Percentiles rank a stretch among this genome's conserved stretches.
These are phyloP conservation scores for Tenebrio molitor DNA, from an alignment of 1,140 invertebrate genomes.

Conservation along the genomic window DNA sequence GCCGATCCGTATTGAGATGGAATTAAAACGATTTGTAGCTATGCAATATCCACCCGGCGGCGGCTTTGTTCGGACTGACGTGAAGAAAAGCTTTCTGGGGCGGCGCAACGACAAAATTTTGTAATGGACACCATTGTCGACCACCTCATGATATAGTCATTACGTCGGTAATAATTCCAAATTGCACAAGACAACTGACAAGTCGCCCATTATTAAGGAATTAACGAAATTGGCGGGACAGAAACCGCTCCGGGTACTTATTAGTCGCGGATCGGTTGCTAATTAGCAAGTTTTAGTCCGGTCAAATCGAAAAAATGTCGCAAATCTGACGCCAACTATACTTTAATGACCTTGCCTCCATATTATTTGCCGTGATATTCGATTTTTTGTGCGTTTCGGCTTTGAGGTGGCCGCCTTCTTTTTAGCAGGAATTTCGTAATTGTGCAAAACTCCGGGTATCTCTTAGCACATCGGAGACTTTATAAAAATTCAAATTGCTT, in stretches of 20 bases:
- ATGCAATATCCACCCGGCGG: not conserved
- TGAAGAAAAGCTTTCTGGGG: not conserved
- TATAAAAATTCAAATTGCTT: not conserved
- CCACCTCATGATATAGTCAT: conserved; percentile 10
- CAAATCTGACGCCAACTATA: not conserved
- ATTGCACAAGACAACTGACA: not conserved
- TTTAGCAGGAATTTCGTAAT: not conserved
- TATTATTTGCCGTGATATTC: not conserved
- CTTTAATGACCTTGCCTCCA: not conserved
- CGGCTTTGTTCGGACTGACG: not conserved
- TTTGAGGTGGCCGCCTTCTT: conserved; percentile 3
- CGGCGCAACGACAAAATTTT: not conserved
- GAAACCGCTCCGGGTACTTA: not conserved
- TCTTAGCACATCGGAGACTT: not conserved
- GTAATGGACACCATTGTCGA: not conserved
- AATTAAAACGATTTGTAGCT: conserved; percentile 10
- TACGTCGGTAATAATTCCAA: conserved; percentile 1
- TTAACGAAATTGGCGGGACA: not conserved
- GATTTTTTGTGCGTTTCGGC: not conserved
- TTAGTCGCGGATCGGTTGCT: not conserved
- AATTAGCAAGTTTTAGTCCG: conserved; percentile 1
- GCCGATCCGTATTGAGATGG: conserved; percentile 27
- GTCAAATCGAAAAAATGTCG: not conserved
- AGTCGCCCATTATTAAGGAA: not conserved
- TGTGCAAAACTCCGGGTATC: not conserved